phyloP scores from a whole-genome alignment of 2,888 invertebrate genomes.

The Aricia artaxerxes region DNA sequence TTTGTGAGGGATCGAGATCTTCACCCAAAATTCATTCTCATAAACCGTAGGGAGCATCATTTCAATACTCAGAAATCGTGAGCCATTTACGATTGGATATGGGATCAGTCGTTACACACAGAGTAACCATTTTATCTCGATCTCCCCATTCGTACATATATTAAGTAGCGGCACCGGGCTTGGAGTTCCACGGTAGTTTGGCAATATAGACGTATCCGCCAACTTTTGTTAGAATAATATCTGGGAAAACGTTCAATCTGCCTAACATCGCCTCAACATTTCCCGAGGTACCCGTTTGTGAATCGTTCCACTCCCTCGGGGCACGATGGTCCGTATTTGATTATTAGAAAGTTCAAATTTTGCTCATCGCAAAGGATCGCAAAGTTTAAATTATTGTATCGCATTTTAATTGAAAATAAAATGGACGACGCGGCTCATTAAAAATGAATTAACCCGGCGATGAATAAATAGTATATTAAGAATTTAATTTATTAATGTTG shows the following conservation, averaged over 20 bases:
- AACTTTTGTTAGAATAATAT: constrained; percentile 56
- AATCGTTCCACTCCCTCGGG: constrained; percentile 24
- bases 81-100: constrained; percentile 29
- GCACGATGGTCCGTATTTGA: constrained; percentile 2
- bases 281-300: constrained; percentile 31
- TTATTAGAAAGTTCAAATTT: constrained; percentile 26
- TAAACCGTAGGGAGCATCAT: constrained; percentile 28
- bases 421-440: background rate
- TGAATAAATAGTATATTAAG: background rate
- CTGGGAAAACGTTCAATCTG: constrained; percentile 39
- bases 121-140: constrained; percentile 17
- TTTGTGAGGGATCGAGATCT: background rate
- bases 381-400: background rate
- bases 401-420: constrained; percentile 6
- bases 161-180: background rate
- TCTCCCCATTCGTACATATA: constrained; percentile 18
- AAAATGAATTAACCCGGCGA: background rate
- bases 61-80: constrained; percentile 30
- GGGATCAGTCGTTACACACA: constrained; percentile 29
- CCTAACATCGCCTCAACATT: constrained; percentile 36
- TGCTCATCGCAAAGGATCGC: background rate
- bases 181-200: constrained; percentile 46
- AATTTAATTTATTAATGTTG: constrained; percentile 9
- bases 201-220: constrained; percentile 45
- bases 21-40: constrained; percentile 25